Percentiles rank a stretch among this genome's conserved stretches.
These are phyloP conservation scores for Halisarca cf. caerulea DNA, from an alignment of 37 sponge, comb jelly and placozoan species.

Conservation along the genomic window DNA sequence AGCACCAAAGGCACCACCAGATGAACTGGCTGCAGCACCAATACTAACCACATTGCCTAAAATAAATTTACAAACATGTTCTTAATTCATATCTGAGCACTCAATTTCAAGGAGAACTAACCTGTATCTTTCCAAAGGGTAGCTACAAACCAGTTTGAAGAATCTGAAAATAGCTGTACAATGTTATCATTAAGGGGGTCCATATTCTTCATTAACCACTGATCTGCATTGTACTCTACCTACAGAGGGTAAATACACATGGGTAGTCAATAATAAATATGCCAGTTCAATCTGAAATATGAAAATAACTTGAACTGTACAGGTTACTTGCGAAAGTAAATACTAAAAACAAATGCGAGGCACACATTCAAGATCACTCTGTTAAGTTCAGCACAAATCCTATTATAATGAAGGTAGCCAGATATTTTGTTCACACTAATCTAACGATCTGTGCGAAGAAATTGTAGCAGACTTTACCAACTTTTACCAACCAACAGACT, in stretches of 20 bases:
- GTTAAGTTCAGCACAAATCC: no score
- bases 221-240: slow-evolving; percentile 91
- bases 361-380: no score
- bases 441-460: no score
- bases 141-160: slow-evolving; percentile 86
- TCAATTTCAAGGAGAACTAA: neutral
- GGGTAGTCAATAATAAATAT: no score
- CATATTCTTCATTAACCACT: slow-evolving; percentile 99
- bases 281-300: no score
- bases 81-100: neutral
- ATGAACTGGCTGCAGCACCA: slow-evolving; percentile 34
- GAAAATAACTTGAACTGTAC: no score
- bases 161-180: slow-evolving; percentile 78
- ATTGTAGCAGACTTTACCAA: no score
- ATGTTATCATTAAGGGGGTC: slow-evolving; percentile 99
- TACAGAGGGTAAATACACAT: slow-evolving; percentile 14
- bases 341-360: no score
- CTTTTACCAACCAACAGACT: no score
- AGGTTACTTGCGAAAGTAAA: no score
- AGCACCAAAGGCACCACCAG: slow-evolving; percentile 54
- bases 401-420: no score
- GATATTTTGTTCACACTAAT: no score
- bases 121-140: slow-evolving; percentile 94
- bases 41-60: slow-evolving; percentile 83
- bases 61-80: neutral